phyloP scores from a whole-genome alignment of 2,888 invertebrate genomes.

The Meliscaeva auricollis region DNA sequence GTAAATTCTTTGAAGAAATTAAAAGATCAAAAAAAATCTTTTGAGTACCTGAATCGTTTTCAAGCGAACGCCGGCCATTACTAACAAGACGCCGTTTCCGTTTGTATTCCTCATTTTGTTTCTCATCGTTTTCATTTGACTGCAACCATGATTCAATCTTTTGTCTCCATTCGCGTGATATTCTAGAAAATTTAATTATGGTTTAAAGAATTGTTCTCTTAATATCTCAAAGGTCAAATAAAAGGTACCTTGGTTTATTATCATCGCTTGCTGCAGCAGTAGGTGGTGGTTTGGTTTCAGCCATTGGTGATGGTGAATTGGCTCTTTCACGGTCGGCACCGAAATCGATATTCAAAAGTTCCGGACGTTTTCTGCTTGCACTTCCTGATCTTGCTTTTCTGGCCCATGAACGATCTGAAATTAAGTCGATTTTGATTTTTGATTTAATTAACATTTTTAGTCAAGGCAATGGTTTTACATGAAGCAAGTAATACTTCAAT shows the following conservation, averaged over 20 bases:
- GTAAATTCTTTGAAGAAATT: background rate
- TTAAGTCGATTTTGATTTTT: background rate
- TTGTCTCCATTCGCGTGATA: conserved; percentile 92
- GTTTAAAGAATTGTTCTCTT: background rate
- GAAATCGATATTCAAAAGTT: conserved; percentile 90
- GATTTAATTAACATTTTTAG: background rate
- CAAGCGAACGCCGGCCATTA: conserved; percentile 90
- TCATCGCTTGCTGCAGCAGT: conserved; percentile 83
- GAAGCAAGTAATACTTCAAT: background rate
- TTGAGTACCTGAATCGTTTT: conserved; percentile 92
- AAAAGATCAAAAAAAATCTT: background rate
- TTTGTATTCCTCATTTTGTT: conserved; percentile 88
- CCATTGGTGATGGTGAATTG: conserved; percentile 88
- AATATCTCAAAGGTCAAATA: background rate
- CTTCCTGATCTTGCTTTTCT: conserved; percentile 89
- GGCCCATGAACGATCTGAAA: conserved; percentile 93
- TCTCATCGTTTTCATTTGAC: conserved; percentile 93
- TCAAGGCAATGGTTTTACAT: too few relatives aligned
- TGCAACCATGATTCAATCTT: conserved; percentile 96
- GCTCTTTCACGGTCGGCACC: conserved; percentile 90
- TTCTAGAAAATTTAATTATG: conserved; percentile 77
- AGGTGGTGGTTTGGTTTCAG: conserved; percentile 80
- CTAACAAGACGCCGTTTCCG: conserved; percentile 88
- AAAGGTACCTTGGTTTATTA: conserved; percentile 85
- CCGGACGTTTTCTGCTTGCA: conserved; percentile 91